Conservation (phyloP, 2,797 vertebrate genomes). For the Danio aesculapii region DNA sequence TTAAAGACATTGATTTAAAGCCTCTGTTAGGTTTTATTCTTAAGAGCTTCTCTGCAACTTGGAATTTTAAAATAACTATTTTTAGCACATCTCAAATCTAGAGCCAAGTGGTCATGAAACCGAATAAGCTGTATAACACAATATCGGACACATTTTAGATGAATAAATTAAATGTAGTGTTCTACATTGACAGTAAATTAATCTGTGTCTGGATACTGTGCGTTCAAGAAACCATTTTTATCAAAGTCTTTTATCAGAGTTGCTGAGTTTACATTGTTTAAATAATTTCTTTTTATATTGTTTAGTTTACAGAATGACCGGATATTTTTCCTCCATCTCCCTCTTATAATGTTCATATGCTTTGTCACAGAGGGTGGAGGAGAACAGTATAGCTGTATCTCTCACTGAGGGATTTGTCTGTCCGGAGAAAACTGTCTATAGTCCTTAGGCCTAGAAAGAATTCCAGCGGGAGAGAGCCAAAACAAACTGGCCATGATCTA, state of each 20-base stretch:
- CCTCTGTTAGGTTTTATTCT: neutral
- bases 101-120: no score
- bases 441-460: constrained; percentile 61
- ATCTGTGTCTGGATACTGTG: no score
- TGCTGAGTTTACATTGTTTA: no score
- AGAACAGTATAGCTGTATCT: constrained; percentile 42
- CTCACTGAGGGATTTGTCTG: constrained; percentile 50
- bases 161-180: no score
- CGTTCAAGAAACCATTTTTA: no score
- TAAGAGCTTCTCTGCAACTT: no score
- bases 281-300: neutral
- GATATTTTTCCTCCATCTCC: neutral
- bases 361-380: neutral
- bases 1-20: constrained; percentile 2
- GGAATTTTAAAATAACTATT: no score
- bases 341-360: neutral
- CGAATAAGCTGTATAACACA: no score
- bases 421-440: constrained; percentile 54
- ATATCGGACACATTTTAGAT: no score
- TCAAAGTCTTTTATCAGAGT: no score
- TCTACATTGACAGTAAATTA: no score
- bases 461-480: constrained; percentile 66
- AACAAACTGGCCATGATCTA: constrained; percentile 72
- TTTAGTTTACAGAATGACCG: neutral
- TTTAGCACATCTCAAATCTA: no score